Evolutionary conservation across 2,113 vertebrate species (phyloP).

Genomic region (Catharus bicknelli): DNA sequence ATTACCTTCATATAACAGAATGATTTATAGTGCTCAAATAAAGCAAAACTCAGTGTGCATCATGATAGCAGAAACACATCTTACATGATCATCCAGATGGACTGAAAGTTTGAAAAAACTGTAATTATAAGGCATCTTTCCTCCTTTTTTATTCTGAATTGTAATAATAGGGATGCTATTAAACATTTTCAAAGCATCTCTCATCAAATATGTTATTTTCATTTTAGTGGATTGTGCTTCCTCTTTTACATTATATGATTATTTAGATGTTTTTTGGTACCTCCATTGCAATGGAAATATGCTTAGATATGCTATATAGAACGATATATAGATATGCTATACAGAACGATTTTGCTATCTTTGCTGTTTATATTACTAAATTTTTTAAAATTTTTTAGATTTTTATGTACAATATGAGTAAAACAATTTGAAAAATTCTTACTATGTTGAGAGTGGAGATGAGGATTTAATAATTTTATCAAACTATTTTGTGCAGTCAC

Average conservation of each 20-base stretch:
- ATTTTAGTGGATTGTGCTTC: rapidly evolving
- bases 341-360: neutral
- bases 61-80: neutral
- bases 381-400: neutral
- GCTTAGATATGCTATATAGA: neutral
- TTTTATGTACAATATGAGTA: neutral
- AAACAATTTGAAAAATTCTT: neutral
- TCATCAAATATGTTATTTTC: neutral
- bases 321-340: neutral
- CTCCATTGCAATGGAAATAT: neutral
- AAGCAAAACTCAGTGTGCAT: neutral
- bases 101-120: neutral
- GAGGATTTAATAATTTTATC: neutral
- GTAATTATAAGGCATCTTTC: neutral
- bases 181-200: neutral
- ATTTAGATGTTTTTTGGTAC: neutral
- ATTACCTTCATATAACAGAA: neutral
- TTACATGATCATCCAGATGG: neutral
- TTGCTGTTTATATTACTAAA: neutral
- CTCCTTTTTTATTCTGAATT: neutral
- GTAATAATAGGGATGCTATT: neutral
- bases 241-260: neutral
- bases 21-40: neutral
- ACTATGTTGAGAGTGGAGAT: neutral
- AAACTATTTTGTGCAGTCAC: neutral